Evolutionary conservation across 2,113 vertebrate species (phyloP).

Genomic region (Micronycteris hirsuta): DNA sequence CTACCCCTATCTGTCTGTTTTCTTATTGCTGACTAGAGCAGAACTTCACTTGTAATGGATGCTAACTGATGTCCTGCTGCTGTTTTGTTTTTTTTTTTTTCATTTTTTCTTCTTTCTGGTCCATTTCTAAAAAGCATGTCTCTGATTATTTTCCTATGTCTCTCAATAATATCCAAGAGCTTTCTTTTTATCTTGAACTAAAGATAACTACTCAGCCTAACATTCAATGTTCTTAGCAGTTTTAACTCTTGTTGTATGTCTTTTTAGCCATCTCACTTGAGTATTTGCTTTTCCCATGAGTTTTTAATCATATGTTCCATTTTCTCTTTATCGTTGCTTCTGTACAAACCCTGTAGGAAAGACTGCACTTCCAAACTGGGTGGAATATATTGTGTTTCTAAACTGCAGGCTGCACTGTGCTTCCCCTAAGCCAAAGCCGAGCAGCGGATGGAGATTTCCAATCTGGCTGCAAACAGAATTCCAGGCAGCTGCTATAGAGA

Average conservation of each 20-base stretch:
- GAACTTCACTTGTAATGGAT: not conserved
- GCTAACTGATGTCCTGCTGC: not conserved
- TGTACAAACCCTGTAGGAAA: not conserved
- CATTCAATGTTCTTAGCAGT: not conserved
- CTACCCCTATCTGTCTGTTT: not conserved
- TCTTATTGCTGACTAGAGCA: not conserved
- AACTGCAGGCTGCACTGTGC: not conserved
- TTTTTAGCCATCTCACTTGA: not conserved
- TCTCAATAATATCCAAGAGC: not conserved
- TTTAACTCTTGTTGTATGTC: not conserved
- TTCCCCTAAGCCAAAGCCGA: not conserved
- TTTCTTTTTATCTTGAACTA: not conserved
- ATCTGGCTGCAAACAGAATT: not conserved
- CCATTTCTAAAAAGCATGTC: not conserved
- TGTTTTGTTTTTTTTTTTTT: not conserved
- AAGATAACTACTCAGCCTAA: not conserved
- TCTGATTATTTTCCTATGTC: not conserved
- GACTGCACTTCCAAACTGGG: not conserved
- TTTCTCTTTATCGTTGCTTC: not conserved
- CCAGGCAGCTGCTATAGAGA: not conserved
- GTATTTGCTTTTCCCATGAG: not conserved
- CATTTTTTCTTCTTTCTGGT: not conserved
- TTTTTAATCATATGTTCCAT: not conserved
- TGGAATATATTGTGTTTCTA: not conserved
- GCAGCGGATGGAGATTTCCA: not conserved